phyloP scores from a whole-genome alignment of 2,888 invertebrate genomes.

The Esperia sulphurella region DNA sequence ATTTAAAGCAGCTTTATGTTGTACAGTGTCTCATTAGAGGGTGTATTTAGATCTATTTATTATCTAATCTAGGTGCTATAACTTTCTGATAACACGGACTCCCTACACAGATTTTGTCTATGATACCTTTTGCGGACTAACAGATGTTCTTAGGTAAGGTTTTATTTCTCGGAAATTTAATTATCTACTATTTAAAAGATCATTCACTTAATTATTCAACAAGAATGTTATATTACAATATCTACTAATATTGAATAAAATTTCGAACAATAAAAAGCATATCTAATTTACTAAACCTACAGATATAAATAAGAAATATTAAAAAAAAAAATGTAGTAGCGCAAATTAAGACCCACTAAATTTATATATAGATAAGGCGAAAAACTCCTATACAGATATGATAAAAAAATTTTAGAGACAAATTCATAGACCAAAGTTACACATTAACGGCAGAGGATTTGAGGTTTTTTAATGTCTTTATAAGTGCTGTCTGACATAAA shows the following conservation, averaged over 20 bases:
- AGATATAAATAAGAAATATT: neutral
- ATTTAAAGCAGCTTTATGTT: slow-evolving; percentile 51
- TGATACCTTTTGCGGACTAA: too few species aligned
- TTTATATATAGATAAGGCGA: slow-evolving; percentile 35
- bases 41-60: slow-evolving; percentile 24
- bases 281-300: too few species aligned
- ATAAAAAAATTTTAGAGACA: slow-evolving; percentile 19
- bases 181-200: too few species aligned
- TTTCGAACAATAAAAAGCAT: too few species aligned
- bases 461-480: slow-evolving; percentile 73
- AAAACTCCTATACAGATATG: slow-evolving; percentile 18
- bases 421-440: slow-evolving; percentile 27
- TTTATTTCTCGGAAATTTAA: too few species aligned
- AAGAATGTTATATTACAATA: too few species aligned
- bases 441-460: slow-evolving; percentile 42
- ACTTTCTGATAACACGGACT: neutral
- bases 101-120: too few species aligned
- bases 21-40: slow-evolving; percentile 57
- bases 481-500: slow-evolving; percentile 70
- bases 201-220: too few species aligned
- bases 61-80: slow-evolving; percentile 10
- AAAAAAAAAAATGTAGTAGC: slow-evolving; percentile 11
- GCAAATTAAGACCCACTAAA: slow-evolving; percentile 13
- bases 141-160: too few species aligned
- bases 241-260: too few species aligned